Base-by-base conservation (phyloP, 2,797 vertebrate species). In the Artibeus jamaicensis region DNA sequence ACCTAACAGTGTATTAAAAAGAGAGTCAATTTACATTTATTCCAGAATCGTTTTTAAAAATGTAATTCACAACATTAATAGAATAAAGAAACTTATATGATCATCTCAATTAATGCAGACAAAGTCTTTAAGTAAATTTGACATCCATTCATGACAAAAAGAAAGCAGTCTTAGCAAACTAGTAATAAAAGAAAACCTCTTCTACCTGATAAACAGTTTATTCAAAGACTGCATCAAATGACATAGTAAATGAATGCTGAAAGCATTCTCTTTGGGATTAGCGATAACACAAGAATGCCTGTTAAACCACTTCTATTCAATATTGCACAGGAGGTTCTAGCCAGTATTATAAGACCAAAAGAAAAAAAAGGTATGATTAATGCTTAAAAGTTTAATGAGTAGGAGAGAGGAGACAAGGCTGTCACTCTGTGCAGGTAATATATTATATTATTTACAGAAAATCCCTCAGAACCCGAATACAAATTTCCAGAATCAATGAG, bases 21-120 rank as follows among this genome's bases (percentile, higher is more conserved):
- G 12, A 76, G 29, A 42, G 42, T 62, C 19, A 32, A 85, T 14
- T 89, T 78, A 48, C 42, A 50, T 83, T 89, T 89, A 73, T 83
- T 91, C 37, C 26, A 83, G 76, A 32, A n/a, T 46, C 50, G 39
- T 68, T 68, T 85, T 71, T 11, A 21, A 87, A 76, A 29, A 68
- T 53, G n/a, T 71, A 94, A 95, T 65, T 94, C n/a, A 86, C 48
- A 55, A 88, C 21, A 74, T 59, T 71, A 86, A 91, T 78, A 86
- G 94, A 92, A 90, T 79, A 86, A 95, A 92, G 44, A 89, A 91
- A 90, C 46, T 78, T 65, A 83, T 48, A 50, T 9, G 57, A 86
- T 92, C 71, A 90, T 84, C 53, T 96, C 82, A 79, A 89, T 79
- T 78, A 92, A 81, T n/a, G 90, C 6, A 89, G 70, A 81, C 85